Evolutionary conservation across 2,113 vertebrate genomes (phyloP).

Genomic region (Chloropsis cyanopogon): DNA sequence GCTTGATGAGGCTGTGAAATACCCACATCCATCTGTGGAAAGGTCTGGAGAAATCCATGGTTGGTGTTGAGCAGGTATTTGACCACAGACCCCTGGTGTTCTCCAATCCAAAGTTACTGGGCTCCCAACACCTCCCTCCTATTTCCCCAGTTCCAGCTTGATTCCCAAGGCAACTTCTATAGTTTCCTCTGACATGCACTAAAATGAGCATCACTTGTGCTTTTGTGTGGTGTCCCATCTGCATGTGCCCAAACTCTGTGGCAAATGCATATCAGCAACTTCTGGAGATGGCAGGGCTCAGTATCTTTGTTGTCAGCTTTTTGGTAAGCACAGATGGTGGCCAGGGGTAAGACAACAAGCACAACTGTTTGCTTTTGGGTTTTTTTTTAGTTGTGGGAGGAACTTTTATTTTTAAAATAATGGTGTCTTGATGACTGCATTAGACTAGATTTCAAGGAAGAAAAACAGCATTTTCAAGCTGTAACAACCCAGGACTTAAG

Average conservation of each 20-base stretch:
- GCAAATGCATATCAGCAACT: background rate
- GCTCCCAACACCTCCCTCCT: rapidly evolving
- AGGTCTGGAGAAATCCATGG: background rate
- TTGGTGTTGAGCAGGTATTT: background rate
- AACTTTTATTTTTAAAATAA: background rate
- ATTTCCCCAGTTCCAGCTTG: background rate
- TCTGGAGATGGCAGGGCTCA: background rate
- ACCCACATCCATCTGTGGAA: background rate
- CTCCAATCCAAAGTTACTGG: background rate
- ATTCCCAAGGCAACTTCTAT: background rate
- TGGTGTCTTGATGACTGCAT: background rate
- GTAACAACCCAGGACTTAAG: background rate
- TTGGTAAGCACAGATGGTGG: background rate
- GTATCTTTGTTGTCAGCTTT: background rate
- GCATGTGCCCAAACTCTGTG: rapidly evolving
- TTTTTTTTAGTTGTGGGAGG: background rate
- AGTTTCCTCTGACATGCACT: rapidly evolving
- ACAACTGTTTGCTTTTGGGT: background rate
- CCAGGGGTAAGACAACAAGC: background rate
- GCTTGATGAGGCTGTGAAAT: background rate
- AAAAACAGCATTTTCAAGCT: background rate
- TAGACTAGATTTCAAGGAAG: background rate
- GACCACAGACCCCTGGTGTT: background rate
- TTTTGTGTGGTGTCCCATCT: background rate
- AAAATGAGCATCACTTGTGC: background rate